Percentiles rank a stretch among this genome's conserved stretches.
Evolutionary conservation across 2,113 vertebrate genomes (phyloP).

Genomic region (Dicaeum eximium): DNA sequence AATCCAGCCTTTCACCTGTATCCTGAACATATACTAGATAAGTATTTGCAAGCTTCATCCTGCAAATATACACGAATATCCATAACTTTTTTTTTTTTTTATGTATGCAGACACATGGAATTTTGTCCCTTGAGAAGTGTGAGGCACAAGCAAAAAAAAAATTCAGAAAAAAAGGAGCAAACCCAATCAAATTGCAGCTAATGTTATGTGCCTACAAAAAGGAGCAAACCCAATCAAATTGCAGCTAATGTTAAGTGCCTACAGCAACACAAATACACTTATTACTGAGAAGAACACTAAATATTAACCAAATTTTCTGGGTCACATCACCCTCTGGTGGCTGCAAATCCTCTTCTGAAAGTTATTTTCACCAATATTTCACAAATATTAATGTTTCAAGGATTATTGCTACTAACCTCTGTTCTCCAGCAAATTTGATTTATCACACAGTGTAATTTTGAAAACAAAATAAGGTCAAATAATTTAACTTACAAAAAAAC

Average conservation of each 20-base stretch:
- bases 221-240: neutral
- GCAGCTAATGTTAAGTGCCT: neutral
- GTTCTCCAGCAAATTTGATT: neutral
- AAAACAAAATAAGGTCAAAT: neutral
- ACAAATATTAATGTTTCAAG: neutral
- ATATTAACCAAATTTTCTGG: neutral
- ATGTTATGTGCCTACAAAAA: neutral
- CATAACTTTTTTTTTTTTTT: neutral
- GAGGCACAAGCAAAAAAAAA: neutral
- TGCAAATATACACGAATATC: neutral
- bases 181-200: neutral
- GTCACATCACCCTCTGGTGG: slow-evolving; percentile 34
- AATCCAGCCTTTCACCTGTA: neutral
- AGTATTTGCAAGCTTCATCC: neutral
- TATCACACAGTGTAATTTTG: neutral
- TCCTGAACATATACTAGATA: neutral
- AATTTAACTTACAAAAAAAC: neutral
- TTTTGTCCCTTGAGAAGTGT: neutral
- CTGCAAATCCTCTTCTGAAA: neutral
- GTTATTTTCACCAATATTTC: neutral
- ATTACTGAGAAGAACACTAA: neutral
- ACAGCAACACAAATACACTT: neutral
- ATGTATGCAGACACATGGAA: neutral
- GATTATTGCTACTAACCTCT: neutral
- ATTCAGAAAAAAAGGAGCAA: neutral